These are phyloP conservation scores for Zaprionus gabonicus DNA, from an alignment of 1,140 invertebrate genomes.

Conservation along the genomic window DNA sequence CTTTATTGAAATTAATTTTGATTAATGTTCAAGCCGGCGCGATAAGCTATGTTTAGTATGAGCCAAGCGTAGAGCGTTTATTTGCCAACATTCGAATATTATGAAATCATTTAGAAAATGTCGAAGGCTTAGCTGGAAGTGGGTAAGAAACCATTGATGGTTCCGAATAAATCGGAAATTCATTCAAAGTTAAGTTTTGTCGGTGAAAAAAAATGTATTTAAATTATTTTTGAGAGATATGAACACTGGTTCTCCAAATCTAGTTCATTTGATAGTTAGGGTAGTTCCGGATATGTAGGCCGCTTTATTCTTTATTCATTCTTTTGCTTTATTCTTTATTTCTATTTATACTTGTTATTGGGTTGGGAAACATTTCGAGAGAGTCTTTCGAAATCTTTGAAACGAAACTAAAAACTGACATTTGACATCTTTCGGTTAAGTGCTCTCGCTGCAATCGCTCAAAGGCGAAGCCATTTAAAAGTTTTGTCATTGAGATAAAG, in stretches of 20 bases:
- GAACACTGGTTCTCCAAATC: too few species aligned
- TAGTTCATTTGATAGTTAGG: too few species aligned
- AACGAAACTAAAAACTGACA: conserved; percentile 51
- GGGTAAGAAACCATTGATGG: neutral
- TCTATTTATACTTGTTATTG: neutral
- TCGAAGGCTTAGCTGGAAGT: neutral
- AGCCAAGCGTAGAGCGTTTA: conserved; percentile 5
- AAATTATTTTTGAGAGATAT: too few species aligned
- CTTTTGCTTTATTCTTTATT: too few species aligned
- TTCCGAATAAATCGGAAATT: neutral
- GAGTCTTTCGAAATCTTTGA: conserved; percentile 24
- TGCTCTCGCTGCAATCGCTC: conserved; percentile 71
- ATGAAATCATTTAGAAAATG: conserved; percentile 9
- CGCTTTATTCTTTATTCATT: too few species aligned
- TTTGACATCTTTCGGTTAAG: conserved; percentile 72
- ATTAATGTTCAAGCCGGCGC: conserved; percentile 24
- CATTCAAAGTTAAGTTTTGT: neutral
- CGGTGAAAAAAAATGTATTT: too few species aligned
- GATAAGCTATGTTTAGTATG: conserved; percentile 2
- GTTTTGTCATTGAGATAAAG: conserved; percentile 66
- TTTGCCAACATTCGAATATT: conserved; percentile 16
- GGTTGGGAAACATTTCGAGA: conserved; percentile 27
- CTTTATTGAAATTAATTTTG: conserved; percentile 34
- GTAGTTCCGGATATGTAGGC: too few species aligned
- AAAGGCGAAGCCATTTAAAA: conserved; percentile 70